Evolutionary conservation across 64 coral and sea anemone species (phyloP).

Genomic region (Anthopleura sola): DNA sequence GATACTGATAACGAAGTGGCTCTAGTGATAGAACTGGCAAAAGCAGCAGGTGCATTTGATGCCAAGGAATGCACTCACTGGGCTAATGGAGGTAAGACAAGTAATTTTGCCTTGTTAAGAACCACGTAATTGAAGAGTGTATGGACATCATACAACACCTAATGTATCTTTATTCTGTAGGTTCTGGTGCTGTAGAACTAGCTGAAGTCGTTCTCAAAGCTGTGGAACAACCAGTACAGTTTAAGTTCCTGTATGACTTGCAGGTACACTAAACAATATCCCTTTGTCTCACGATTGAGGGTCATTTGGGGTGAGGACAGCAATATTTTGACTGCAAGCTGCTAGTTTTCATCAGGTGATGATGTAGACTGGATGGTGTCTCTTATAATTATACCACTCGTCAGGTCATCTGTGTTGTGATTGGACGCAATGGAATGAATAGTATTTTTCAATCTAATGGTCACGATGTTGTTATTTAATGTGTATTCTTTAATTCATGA

Average conservation of each 20-base stretch:
- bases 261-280: slow-evolving; percentile 57
- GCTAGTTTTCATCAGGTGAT: too few species aligned
- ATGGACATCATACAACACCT: not conserved
- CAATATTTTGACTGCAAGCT: too few species aligned
- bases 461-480: too few species aligned
- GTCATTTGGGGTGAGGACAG: too few species aligned
- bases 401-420: too few species aligned
- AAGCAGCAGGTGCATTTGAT: slow-evolving; percentile 90
- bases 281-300: too few species aligned
- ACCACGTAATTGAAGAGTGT: not conserved
- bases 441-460: too few species aligned
- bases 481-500: too few species aligned
- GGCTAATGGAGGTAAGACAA: slow-evolving; percentile 84
- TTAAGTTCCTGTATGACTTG: slow-evolving; percentile 96
- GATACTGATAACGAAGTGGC: slow-evolving; percentile 83
- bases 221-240: slow-evolving; percentile 70
- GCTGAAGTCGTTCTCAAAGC: slow-evolving; percentile 80
- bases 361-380: too few species aligned
- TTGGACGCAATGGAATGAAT: too few species aligned
- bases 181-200: slow-evolving; percentile 70
- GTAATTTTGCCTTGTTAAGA: not conserved
- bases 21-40: slow-evolving; percentile 71
- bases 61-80: slow-evolving; percentile 89
- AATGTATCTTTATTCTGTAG: not conserved
- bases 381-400: too few species aligned